These are phyloP conservation scores for Perdita meconis DNA, from an alignment of 2,888 invertebrate species.

Conservation along the genomic window DNA sequence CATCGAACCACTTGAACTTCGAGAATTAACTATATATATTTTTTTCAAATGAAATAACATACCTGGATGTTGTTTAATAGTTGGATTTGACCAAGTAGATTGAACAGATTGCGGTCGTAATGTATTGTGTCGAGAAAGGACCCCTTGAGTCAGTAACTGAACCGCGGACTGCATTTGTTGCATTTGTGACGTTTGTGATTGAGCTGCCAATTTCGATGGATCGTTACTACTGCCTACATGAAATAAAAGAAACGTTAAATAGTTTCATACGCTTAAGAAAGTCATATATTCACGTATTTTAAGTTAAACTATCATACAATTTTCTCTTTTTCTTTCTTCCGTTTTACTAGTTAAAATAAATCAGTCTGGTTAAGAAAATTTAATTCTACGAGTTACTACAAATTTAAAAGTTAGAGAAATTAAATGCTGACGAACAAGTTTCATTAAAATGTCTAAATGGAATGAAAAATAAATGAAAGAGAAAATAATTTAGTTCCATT, in stretches of 20 bases:
- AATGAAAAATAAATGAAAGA: too few species aligned
- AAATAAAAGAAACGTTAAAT: constrained; percentile 31
- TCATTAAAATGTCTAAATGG: too few species aligned
- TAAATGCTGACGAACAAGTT: too few species aligned
- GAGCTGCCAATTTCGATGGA: constrained; percentile 78
- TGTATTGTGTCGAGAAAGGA: constrained; percentile 78
- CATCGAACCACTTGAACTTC: too few species aligned
- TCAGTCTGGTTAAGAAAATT: too few species aligned
- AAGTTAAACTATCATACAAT: not conserved
- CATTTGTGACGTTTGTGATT: constrained; percentile 78
- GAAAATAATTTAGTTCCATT: constrained; percentile 8
- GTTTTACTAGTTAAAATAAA: too few species aligned
- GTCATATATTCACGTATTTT: not conserved
- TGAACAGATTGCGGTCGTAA: constrained; percentile 76
- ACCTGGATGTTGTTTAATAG: constrained; percentile 82
- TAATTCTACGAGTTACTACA: too few species aligned
- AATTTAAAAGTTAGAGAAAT: too few species aligned
- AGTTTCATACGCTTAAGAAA: not conserved
- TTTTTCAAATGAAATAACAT: not conserved
- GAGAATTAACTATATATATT: not conserved
- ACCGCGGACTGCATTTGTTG: constrained; percentile 80
- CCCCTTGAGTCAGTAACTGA: constrained; percentile 79
- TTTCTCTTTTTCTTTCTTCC: not conserved
- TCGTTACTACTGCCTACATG: constrained; percentile 77
- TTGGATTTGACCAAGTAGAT: constrained; percentile 78